phyloP scores from a whole-genome alignment of 2,113 vertebrate genomes.

The Cervus canadensis region DNA sequence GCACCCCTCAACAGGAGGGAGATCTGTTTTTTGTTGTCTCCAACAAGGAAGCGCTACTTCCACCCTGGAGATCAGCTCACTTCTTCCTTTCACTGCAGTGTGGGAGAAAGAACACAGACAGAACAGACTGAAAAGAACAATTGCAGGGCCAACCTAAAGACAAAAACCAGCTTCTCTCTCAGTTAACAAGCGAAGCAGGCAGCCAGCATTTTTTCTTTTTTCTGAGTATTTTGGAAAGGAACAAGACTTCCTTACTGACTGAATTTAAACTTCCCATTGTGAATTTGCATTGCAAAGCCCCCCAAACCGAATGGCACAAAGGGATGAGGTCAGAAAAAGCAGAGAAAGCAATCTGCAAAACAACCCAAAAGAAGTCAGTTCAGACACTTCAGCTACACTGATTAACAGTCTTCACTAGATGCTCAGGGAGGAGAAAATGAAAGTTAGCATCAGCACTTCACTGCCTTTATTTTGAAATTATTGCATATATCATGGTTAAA shows the following conservation, averaged over 20 bases:
- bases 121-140: not conserved
- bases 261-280: constrained; percentile 26
- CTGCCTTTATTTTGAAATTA: not conserved
- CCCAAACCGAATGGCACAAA: not conserved
- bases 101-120: constrained; percentile 35
- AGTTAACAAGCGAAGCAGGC: not conserved
- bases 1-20: not conserved
- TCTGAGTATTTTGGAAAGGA: constrained; percentile 30
- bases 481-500: not conserved
- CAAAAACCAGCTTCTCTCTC: not conserved
- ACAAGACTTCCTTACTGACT: not conserved
- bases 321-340: constrained; percentile 8
- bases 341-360: not conserved
- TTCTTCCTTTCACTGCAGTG: not conserved
- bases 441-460: not conserved
- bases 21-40: constrained; percentile 51
- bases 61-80: constrained; percentile 10
- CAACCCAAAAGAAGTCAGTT: not conserved
- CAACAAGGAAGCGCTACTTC: constrained; percentile 42
- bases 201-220: not conserved
- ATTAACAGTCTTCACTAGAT: not conserved
- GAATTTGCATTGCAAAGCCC: constrained; percentile 6
- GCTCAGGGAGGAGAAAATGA: not conserved
- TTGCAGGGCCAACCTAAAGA: not conserved
- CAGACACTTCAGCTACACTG: not conserved